Percentiles rank a stretch among this genome's conserved stretches.
These are phyloP conservation scores for Plecotus auritus DNA, from an alignment of 2,113 vertebrate genomes.

Conservation along the genomic window DNA sequence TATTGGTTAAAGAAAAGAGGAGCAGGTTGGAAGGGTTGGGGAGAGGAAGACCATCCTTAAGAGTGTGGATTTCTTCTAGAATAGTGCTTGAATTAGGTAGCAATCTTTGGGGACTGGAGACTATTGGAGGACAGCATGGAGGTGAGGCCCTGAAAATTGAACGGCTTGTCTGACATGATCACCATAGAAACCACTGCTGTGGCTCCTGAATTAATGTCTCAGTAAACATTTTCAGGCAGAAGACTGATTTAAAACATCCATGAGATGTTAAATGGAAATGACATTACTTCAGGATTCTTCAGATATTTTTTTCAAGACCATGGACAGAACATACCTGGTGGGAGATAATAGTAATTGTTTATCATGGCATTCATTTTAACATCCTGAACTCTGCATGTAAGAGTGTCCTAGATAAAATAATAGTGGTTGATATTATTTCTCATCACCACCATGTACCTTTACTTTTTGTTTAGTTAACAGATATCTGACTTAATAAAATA, in stretches of 20 bases:
- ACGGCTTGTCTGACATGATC: neutral
- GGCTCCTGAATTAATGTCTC: neutral
- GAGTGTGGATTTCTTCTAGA: neutral
- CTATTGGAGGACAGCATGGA: neutral
- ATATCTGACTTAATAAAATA: slow-evolving; percentile 3
- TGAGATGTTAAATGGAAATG: neutral
- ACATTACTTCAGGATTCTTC: neutral
- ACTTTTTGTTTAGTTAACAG: neutral
- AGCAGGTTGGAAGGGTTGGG: neutral
- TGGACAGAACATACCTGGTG: neutral
- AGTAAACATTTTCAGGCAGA: neutral
- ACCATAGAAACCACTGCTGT: neutral
- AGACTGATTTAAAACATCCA: neutral
- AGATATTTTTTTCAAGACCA: neutral
- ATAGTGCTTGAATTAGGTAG: neutral
- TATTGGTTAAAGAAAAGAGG: neutral
- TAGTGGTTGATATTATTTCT: neutral
- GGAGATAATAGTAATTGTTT: neutral
- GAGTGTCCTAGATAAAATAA: neutral
- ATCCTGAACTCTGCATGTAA: neutral
- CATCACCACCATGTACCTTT: neutral
- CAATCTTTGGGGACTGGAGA: neutral
- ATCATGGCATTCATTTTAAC: neutral
- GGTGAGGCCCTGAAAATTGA: neutral
- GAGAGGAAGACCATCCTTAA: neutral